These are phyloP conservation scores for Neofelis nebulosa DNA, from an alignment of 2,113 vertebrate species.

Conservation along the genomic window DNA sequence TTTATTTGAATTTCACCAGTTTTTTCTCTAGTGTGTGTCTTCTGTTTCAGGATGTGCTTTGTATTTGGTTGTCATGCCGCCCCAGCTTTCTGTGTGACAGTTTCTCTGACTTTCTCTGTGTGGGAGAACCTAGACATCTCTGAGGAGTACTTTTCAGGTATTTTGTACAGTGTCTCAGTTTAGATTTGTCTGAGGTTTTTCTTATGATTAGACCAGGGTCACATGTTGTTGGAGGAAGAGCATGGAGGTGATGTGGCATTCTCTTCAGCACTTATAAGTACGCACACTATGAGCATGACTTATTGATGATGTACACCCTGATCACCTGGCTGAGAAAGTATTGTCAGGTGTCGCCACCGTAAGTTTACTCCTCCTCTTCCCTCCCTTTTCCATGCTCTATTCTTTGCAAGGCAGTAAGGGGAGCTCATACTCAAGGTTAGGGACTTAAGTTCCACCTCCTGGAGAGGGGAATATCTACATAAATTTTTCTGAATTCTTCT, in stretches of 20 bases:
- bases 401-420: background rate
- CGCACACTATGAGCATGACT: background rate
- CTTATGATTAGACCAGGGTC: background rate
- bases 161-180: background rate
- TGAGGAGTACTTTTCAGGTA: background rate
- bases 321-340: background rate
- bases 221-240: background rate
- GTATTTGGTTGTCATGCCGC: background rate
- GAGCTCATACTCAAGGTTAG: background rate
- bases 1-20: background rate
- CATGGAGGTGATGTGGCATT: background rate
- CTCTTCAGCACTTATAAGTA: background rate
- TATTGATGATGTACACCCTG: background rate
- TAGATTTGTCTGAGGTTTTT: background rate
- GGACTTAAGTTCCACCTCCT: background rate
- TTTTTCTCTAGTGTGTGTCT: background rate
- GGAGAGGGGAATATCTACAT: background rate
- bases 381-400: background rate
- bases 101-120: background rate
- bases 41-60: background rate
- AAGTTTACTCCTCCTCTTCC: background rate
- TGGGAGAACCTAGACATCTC: background rate
- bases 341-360: background rate
- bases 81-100: background rate
- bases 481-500: background rate